Percentiles rank a stretch among this genome's conserved stretches.
Conservation (phyloP, 1,140 invertebrate genomes). For the Nebria ingens region DNA sequence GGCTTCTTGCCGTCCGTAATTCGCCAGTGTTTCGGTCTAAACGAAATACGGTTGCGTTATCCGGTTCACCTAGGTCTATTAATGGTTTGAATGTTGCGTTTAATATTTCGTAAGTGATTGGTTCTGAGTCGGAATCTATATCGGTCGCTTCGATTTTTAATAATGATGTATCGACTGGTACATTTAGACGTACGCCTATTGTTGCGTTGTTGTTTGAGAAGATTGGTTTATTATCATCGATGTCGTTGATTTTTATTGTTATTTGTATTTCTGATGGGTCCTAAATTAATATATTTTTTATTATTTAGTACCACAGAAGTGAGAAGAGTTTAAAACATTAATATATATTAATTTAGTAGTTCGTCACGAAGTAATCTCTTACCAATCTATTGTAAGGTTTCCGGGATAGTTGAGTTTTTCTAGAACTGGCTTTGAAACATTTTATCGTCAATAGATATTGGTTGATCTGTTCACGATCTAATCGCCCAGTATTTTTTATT, state of each 20-base stretch:
- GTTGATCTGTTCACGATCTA: slow-evolving; percentile 55
- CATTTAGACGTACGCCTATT: slow-evolving; percentile 61
- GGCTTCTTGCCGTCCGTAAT: slow-evolving; percentile 53
- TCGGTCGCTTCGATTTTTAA: slow-evolving; percentile 56
- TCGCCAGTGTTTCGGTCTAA: slow-evolving; percentile 56
- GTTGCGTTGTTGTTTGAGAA: slow-evolving; percentile 57
- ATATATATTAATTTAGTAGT: too few relatives aligned
- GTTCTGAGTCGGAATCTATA: slow-evolving; percentile 51
- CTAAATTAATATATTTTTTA: too few relatives aligned
- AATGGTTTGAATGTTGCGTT: slow-evolving; percentile 54
- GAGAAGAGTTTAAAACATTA: too few relatives aligned
- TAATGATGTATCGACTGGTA: slow-evolving; percentile 60
- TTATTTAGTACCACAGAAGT: too few relatives aligned
- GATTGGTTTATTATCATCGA: slow-evolving; percentile 62
- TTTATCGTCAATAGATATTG: slow-evolving; percentile 56
- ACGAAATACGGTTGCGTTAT: slow-evolving; percentile 41
- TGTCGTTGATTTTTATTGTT: slow-evolving; percentile 51
- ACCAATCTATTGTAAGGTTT: slow-evolving; percentile 50
- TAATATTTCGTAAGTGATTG: slow-evolving; percentile 52
- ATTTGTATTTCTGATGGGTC: slow-evolving; percentile 62
- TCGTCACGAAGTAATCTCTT: too few relatives aligned
- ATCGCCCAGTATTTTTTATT: slow-evolving; percentile 45
- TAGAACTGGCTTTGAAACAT: slow-evolving; percentile 50
- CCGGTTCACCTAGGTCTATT: slow-evolving; percentile 41
- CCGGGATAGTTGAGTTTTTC: slow-evolving; percentile 33